Evolutionary conservation across 2,113 vertebrate species (phyloP), one percentile per base, ranked within the genome.

Genomic region (Peromyscus polionotus): DNA sequence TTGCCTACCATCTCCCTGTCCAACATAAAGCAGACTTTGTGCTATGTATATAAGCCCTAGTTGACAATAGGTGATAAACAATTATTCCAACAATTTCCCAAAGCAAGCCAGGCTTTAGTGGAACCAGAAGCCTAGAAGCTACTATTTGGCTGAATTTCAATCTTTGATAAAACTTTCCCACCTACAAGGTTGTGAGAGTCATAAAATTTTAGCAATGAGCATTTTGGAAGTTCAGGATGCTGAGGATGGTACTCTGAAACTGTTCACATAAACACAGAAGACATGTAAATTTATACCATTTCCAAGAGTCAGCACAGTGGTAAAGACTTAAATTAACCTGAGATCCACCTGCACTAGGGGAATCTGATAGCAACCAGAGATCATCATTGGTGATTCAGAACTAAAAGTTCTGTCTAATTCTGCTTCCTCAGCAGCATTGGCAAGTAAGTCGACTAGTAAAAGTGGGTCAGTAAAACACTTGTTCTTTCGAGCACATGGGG

Each of bases 251-350:
- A 45, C 13, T 90, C 94, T 87, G 70, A 76, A 96, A 96, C n/a
- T 36, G 6, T 93, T 95, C 91, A 59, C 57, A 77, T 85, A 97
- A 97, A 96, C 96, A 97, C 95, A 97, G 79, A 97, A 97, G 95
- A 96, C 93, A 93, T 96, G 97, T 96, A 97, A 96, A 96, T 94
- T 96, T 92, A 95, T 84, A 72, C 59, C 90, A 77, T 90, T 95
- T 93, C 87, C 87, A 92, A 91, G 68, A 97, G 77, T 97, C 97
- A 97, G 94, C 95, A 97, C 36, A 72, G 88, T 9, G 22, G 39
- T 57, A 80, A 97, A 91, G 59, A 91, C 51, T 94, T 95, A 91
- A 96, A 96, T 95, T 97, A 95, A 96, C 89, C 61, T 42, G 67
- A 95, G 67, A 93, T 93, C 86, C 86, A 94, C 68, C 57, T 79